These are phyloP conservation scores for Pantherophis guttatus DNA, from an alignment of 2,113 vertebrate genomes.

Conservation along the genomic window DNA sequence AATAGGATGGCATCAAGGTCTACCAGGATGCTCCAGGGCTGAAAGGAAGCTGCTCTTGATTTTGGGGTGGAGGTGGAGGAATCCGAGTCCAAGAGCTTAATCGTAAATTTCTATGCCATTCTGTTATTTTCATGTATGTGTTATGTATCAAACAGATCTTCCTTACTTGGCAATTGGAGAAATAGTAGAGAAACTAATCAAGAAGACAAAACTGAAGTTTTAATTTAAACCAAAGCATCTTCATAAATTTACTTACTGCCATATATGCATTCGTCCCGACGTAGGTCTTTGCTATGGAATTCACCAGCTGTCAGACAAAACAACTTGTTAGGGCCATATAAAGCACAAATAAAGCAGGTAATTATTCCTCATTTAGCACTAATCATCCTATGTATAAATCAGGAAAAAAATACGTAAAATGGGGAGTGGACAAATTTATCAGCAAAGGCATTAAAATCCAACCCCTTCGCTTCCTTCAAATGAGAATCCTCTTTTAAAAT, in stretches of 20 bases:
- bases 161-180: background rate
- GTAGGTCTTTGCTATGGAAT: slow-evolving; percentile 99
- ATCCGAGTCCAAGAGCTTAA: background rate
- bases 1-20: background rate
- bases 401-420: slow-evolving; percentile 76
- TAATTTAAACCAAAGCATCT: slow-evolving; percentile 34
- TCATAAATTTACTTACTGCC: slow-evolving; percentile 86
- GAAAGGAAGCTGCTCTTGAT: background rate
- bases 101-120: background rate
- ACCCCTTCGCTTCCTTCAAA: slow-evolving; percentile 64
- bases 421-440: slow-evolving; percentile 66
- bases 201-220: background rate
- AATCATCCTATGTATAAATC: slow-evolving; percentile 74
- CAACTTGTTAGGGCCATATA: slow-evolving; percentile 79
- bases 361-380: slow-evolving; percentile 85
- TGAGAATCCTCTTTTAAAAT: slow-evolving; percentile 70
- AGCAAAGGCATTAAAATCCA: slow-evolving; percentile 75
- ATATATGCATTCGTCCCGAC: slow-evolving; percentile 99
- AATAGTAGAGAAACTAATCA: background rate
- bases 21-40: background rate
- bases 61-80: background rate
- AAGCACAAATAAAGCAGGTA: slow-evolving; percentile 82
- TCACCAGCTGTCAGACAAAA: slow-evolving; percentile 91
- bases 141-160: background rate
- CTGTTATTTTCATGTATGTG: background rate